These are phyloP conservation scores for Tuta absoluta DNA, from an alignment of 2,888 invertebrate species.

Conservation along the genomic window DNA sequence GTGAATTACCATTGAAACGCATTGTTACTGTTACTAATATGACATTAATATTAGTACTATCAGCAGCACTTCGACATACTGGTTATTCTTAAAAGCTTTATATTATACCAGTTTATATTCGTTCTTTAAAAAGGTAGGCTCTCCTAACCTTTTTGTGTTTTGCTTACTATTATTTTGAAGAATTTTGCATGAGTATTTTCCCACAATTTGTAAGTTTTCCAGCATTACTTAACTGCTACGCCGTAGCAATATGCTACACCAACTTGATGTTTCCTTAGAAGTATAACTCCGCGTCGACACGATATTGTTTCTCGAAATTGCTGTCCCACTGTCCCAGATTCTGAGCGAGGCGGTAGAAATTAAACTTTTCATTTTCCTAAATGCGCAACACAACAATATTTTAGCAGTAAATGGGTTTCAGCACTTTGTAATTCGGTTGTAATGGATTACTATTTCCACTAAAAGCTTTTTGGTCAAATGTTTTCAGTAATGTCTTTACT, in stretches of 20 bases:
- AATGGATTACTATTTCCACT: constrained; percentile 5
- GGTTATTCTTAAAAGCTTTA: too few species aligned
- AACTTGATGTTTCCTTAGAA: neutral
- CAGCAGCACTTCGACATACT: too few species aligned
- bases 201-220: too few species aligned
- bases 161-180: too few species aligned
- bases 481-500: neutral
- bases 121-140: too few species aligned
- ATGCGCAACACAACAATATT: constrained; percentile 15
- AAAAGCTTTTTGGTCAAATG: neutral
- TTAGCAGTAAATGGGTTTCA: constrained; percentile 1
- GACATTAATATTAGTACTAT: too few species aligned
- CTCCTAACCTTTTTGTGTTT: too few species aligned
- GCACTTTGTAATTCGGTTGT: neutral
- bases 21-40: too few species aligned
- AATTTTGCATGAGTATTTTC: too few species aligned
- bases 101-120: too few species aligned
- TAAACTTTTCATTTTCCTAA: constrained; percentile 31
- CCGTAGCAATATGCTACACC: neutral
- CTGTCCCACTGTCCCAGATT: constrained; percentile 41
- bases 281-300: neutral
- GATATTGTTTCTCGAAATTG: constrained; percentile 37
- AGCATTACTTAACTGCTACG: too few species aligned
- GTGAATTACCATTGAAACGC: too few species aligned
- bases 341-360: constrained; percentile 31